These are phyloP conservation scores for Ormia ochracea DNA, from an alignment of 2,888 invertebrate species.

Conservation along the genomic window DNA sequence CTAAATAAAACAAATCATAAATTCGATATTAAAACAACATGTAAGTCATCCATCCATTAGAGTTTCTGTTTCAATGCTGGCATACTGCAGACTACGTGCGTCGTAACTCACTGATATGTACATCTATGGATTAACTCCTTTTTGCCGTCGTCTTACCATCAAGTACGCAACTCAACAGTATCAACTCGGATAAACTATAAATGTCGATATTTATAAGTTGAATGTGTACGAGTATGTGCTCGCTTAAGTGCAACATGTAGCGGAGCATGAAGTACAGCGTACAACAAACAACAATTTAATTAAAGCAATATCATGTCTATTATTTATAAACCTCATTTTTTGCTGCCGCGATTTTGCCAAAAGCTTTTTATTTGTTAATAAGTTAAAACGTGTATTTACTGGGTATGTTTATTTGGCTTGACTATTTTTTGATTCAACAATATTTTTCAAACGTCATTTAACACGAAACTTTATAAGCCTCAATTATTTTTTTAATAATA, in stretches of 20 bases:
- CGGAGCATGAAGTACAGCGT: conserved; percentile 31
- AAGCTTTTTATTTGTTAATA: conserved; percentile 43
- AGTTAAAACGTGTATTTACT: neutral
- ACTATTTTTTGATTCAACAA: conserved; percentile 29
- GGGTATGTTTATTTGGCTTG: neutral
- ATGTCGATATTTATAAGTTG: conserved; percentile 49
- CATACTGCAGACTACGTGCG: neutral
- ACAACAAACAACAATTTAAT: conserved; percentile 57
- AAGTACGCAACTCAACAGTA: conserved; percentile 45
- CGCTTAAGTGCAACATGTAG: conserved; percentile 22
- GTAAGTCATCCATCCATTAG: conserved; percentile 27
- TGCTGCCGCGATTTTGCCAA: conserved; percentile 30
- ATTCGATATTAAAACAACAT: conserved; percentile 14
- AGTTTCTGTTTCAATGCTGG: neutral
- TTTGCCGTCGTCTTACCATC: neutral
- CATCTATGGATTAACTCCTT: conserved; percentile 14
- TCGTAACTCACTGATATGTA: neutral
- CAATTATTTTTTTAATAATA: conserved; percentile 47
- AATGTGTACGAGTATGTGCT: no score
- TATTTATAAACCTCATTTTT: conserved; percentile 39
- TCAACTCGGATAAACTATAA: conserved; percentile 41
- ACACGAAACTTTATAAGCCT: conserved; percentile 57
- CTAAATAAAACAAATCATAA: conserved; percentile 39
- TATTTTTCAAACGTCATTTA: conserved; percentile 52
- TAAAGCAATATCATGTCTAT: conserved; percentile 58